Percentiles rank a stretch among this genome's conserved stretches.
Evolutionary conservation across 2,888 invertebrate species (phyloP).

Genomic region (Frankliniella fusca): DNA sequence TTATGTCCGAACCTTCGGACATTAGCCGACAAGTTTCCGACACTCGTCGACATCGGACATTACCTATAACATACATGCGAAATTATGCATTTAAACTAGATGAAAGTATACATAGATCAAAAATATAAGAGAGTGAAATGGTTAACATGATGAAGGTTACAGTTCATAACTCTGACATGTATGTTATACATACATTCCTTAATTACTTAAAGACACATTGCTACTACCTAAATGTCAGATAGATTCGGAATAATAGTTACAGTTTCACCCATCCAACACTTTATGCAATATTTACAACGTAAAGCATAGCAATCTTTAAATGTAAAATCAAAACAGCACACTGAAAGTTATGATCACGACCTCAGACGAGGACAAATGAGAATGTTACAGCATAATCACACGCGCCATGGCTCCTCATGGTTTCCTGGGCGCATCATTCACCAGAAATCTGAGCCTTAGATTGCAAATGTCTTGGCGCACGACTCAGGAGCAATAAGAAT

Average conservation of each 20-base stretch:
- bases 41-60: no score
- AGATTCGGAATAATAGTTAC: constrained; percentile 1
- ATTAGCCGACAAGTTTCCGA: no score
- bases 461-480: no score
- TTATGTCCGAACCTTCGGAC: no score
- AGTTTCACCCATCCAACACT: not conserved
- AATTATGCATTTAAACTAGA: constrained; percentile 13
- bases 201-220: not conserved
- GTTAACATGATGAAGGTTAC: not conserved
- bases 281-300: not conserved
- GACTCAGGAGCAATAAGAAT: no score
- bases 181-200: not conserved
- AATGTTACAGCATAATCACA: constrained; percentile 22
- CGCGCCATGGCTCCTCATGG: not conserved
- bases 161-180: not conserved
- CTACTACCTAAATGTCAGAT: not conserved
- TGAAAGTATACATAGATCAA: constrained; percentile 15
- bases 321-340: constrained; percentile 5
- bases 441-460: no score
- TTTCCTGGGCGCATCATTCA: not conserved
- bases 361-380: constrained; percentile 5
- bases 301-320: not conserved
- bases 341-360: not conserved
- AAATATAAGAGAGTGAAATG: constrained; percentile 18
- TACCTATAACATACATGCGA: not conserved